Base-by-base conservation (phyloP, 2,888 invertebrate genomes). In the Gymnosoma rotundatum region DNA sequence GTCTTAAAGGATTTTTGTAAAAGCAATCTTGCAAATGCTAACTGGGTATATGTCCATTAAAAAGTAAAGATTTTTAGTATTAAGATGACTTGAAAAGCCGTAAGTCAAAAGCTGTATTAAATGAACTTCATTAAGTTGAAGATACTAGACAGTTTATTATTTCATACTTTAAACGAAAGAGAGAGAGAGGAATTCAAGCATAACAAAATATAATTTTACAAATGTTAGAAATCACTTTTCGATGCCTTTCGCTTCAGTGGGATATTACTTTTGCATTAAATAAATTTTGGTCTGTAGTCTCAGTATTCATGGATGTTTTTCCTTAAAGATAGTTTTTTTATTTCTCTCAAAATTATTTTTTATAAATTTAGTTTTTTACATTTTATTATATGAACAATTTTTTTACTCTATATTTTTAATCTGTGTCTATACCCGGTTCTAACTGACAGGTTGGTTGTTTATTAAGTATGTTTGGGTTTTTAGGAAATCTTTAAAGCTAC, bases 141-240 rank as follows among this genome's bases (percentile, higher is more conserved):
- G 54, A 67, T 67, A 79, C 80, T 61, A 80, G 80, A 80, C 79
- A 80, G 32, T 74, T 80, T 50, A 63, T 69, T 32, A 74, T 80
- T 67, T 74, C 4, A 4, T 25, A 25, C 25, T 4, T 25, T 25
- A 25, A 25, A 4, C 25, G 25, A 25, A 25, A 25, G 38, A 76
- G 32, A 74, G 18, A 52, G 16, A 70, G 7, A n/a, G 0, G 54
- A 54, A 10, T 36, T 61, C 58, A 80, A 80, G 80, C 80, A 67
- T 80, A 74, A 80, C 45, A 73, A 54, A 63, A 67, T 61, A 45
- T 70, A 63, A 56, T 63, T 63, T 50, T 56, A 21, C 54, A 64
- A 21, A 25, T 42, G 25, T 69, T 32, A 42, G 25, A 70, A 70
- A 69, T 25, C 56, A 64, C n/a, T 10, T 38, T 56, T 20, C 36